Percentiles rank a stretch among this genome's conserved stretches.
phyloP scores from a whole-genome alignment of 2,113 vertebrate genomes.

The Tiliqua scincoides region DNA sequence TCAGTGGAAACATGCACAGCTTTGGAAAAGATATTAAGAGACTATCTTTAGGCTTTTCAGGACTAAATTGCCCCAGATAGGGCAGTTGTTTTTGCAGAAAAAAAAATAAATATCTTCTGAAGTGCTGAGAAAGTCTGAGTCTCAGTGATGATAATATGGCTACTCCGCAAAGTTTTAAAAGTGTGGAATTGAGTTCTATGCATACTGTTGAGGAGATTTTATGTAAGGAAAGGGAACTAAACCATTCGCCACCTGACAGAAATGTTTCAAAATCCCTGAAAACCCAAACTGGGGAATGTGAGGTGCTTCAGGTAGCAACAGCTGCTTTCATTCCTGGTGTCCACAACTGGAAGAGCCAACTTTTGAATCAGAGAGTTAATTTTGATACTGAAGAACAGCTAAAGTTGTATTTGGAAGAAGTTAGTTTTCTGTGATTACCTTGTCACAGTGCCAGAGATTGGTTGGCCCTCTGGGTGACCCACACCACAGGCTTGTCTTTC shows the following conservation, averaged over 20 bases:
- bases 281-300: background rate
- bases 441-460: background rate
- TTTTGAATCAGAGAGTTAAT: background rate
- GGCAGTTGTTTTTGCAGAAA: background rate
- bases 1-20: conserved; percentile 60
- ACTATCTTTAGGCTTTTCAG: conserved; percentile 39
- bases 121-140: background rate
- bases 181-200: background rate
- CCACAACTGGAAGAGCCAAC: background rate
- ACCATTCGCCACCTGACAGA: no score
- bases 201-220: background rate
- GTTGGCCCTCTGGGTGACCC: background rate
- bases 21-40: conserved; percentile 58
- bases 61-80: conserved; percentile 17
- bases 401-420: background rate
- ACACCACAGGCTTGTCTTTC: background rate
- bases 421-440: background rate
- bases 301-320: background rate
- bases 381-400: background rate
- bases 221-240: background rate
- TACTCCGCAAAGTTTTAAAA: background rate
- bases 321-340: background rate
- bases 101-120: background rate
- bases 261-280: background rate
- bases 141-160: background rate